These are phyloP conservation scores for Cyprinella venusta DNA, from an alignment of 2,797 vertebrate genomes.

Conservation along the genomic window DNA sequence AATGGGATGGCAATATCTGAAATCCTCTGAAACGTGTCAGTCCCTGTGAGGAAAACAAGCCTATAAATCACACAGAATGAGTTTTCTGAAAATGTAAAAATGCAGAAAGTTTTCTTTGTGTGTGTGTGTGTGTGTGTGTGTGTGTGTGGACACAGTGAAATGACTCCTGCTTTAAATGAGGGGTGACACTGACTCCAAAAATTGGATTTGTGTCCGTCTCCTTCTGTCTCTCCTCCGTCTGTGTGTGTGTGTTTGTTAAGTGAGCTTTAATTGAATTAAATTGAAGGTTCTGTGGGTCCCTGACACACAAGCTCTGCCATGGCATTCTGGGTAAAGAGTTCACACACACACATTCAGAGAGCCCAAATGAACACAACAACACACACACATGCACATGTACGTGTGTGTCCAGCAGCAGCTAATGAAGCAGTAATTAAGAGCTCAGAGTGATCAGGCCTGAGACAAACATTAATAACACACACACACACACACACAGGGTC, in stretches of 20 bases:
- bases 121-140: background rate
- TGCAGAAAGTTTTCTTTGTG: background rate
- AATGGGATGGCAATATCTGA: no score
- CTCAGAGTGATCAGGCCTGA: conserved; percentile 31
- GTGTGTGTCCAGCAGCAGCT: conserved; percentile 25
- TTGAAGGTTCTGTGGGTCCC: conserved; percentile 25
- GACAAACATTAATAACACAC: conserved; percentile 13
- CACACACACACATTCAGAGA: conserved; percentile 16
- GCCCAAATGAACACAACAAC: background rate
- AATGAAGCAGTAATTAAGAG: conserved; percentile 31
- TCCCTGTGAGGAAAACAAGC: no score
- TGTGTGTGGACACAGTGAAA: conserved; percentile 25
- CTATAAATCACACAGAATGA: no score
- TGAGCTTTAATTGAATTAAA: conserved; percentile 83
- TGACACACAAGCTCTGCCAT: conserved; percentile 69
- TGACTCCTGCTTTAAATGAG: conserved; percentile 1
- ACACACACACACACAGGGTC: conserved; percentile 45
- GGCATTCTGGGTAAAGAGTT: conserved; percentile 62
- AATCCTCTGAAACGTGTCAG: no score
- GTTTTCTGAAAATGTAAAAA: no score
- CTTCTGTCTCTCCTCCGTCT: conserved; percentile 56
- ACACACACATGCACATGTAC: background rate
- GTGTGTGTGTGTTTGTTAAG: conserved; percentile 74
- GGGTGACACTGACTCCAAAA: conserved; percentile 36
- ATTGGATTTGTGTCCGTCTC: conserved; percentile 43